Conservation (phyloP, 2,113 vertebrate genomes). For the Hippolais icterina region DNA sequence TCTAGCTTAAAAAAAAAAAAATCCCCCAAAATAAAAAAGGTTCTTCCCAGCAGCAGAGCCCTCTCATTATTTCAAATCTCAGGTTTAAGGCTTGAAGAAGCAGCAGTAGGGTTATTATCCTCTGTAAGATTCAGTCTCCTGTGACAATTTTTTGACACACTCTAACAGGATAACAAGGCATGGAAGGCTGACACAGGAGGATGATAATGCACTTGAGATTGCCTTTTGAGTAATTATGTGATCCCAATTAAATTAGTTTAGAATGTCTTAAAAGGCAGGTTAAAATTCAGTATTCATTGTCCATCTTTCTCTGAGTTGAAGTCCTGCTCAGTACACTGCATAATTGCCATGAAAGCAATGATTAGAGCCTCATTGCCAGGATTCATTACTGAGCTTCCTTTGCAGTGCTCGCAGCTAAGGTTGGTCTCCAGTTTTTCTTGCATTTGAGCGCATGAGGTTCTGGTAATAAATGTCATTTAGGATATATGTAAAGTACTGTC, state of each 20-base stretch:
- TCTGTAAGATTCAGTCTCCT: slow-evolving; percentile 51
- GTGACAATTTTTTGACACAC: slow-evolving; percentile 75
- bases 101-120: slow-evolving; percentile 67
- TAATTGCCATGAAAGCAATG: slow-evolving; percentile 55
- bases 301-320: slow-evolving; percentile 46
- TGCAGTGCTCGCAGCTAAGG: not conserved
- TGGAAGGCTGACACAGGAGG: slow-evolving; percentile 50
- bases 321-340: not conserved
- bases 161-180: slow-evolving; percentile 70
- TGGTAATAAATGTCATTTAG: slow-evolving; percentile 11
- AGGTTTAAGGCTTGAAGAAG: slow-evolving; percentile 37
- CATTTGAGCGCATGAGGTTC: not conserved
- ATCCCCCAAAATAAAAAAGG: not conserved
- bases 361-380: slow-evolving; percentile 18
- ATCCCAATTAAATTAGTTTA: slow-evolving; percentile 70
- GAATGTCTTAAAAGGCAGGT: slow-evolving; percentile 56
- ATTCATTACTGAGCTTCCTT: slow-evolving; percentile 17
- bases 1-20: not conserved
- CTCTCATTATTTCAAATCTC: slow-evolving; percentile 59
- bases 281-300: slow-evolving; percentile 62
- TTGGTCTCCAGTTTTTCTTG: not conserved
- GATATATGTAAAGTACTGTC: not conserved
- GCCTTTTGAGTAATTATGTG: slow-evolving; percentile 71
- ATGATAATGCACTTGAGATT: slow-evolving; percentile 53
- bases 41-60: slow-evolving; percentile 6